These are phyloP conservation scores for Scaptomyza tumidula DNA, from an alignment of 2,888 invertebrate genomes.

Conservation along the genomic window DNA sequence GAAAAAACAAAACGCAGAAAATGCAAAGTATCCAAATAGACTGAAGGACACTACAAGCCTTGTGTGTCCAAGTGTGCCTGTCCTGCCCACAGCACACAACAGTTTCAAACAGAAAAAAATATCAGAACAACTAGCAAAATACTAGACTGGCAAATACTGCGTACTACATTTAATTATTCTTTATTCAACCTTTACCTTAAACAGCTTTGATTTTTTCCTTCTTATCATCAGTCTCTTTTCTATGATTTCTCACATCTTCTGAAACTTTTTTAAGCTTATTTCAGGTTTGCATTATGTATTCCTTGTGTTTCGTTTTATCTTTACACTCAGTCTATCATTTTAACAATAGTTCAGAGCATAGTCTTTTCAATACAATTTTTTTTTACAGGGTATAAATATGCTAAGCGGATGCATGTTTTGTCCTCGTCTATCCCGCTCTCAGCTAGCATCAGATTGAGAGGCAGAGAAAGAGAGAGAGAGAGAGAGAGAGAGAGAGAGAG, in stretches of 20 bases:
- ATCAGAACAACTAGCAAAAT: neutral
- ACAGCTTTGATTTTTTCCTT: too few relatives aligned
- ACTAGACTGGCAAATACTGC: slow-evolving; percentile 18
- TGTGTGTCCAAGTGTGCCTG: slow-evolving; percentile 68
- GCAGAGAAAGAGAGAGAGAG: neutral
- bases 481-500: neutral
- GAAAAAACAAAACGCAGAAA: slow-evolving; percentile 58
- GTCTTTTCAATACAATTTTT: neutral
- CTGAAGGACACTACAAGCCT: slow-evolving; percentile 75
- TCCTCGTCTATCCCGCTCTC: slow-evolving; percentile 6
- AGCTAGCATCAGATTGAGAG: slow-evolving; percentile 6
- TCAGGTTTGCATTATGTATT: neutral
- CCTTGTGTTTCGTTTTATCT: neutral
- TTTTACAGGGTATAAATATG: slow-evolving; percentile 47
- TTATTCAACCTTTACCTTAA: too few relatives aligned
- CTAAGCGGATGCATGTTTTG: slow-evolving; percentile 47
- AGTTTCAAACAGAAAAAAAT: slow-evolving; percentile 7
- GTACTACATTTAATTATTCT: too few relatives aligned
- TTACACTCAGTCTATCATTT: neutral
- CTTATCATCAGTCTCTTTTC: neutral
- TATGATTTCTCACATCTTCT: neutral
- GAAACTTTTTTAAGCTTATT: neutral
- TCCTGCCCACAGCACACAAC: slow-evolving; percentile 20
- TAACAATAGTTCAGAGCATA: neutral
- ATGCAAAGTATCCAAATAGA: slow-evolving; percentile 80